Percentiles rank a stretch among this genome's conserved stretches.
These are phyloP conservation scores for Drosophila lowei DNA, from an alignment of 1,140 invertebrate species.

Conservation along the genomic window DNA sequence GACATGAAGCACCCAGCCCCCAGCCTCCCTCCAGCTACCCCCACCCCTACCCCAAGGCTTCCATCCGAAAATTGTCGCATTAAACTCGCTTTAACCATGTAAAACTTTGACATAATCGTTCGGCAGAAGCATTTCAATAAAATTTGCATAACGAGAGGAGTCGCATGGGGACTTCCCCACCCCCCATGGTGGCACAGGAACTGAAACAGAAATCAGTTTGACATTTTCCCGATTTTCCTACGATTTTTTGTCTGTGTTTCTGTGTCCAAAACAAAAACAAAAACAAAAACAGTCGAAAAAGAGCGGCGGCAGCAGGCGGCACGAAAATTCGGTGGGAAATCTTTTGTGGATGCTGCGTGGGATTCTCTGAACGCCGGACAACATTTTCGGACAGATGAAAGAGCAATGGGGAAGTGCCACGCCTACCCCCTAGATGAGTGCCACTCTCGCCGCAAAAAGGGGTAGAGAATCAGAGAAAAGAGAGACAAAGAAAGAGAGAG, in stretches of 20 bases:
- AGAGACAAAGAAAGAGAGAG: background rate
- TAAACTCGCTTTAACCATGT: slow-evolving; percentile 49
- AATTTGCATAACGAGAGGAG: slow-evolving; percentile 65
- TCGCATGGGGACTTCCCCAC: too few relatives aligned
- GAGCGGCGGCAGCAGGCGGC: too few relatives aligned
- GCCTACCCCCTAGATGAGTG: slow-evolving; percentile 12
- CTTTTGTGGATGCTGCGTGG: slow-evolving; percentile 40
- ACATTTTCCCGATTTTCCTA: too few relatives aligned
- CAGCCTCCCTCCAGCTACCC: too few relatives aligned
- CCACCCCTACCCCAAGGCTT: too few relatives aligned
- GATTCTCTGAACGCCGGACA: slow-evolving; percentile 64
- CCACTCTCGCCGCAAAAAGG: slow-evolving; percentile 1
- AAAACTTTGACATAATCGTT: slow-evolving; percentile 72
- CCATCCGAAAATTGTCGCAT: slow-evolving; percentile 16
- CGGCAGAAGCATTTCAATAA: slow-evolving; percentile 68
- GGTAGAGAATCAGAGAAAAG: background rate
- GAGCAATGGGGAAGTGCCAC: slow-evolving; percentile 56
- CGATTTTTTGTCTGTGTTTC: too few relatives aligned
- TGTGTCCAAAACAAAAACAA: background rate
- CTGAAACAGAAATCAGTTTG: too few relatives aligned
- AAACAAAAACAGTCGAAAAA: slow-evolving; percentile 1
- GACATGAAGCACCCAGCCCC: slow-evolving; percentile 12
- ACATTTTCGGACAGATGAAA: slow-evolving; percentile 59
- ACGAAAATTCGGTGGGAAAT: slow-evolving; percentile 27
- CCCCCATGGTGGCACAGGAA: too few relatives aligned